These are phyloP conservation scores for Hephaestus fuliginosus DNA, from an alignment of 2,797 vertebrate genomes.

Conservation along the genomic window DNA sequence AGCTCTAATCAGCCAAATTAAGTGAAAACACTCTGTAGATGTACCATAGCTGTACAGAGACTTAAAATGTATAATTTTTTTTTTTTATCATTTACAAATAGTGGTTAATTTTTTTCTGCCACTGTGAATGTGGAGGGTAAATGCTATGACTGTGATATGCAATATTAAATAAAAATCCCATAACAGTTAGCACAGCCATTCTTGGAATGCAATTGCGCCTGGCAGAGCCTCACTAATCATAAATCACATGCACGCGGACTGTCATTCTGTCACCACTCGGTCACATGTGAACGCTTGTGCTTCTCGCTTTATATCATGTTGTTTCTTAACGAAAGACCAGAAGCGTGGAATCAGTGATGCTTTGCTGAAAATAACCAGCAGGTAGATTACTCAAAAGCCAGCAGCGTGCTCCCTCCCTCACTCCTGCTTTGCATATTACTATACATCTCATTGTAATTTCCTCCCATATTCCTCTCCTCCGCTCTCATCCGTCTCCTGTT, in stretches of 20 bases:
- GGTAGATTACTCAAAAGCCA: conserved; percentile 59
- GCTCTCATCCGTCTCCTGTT: conserved; percentile 36
- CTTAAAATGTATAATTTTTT: no score
- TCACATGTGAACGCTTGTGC: conserved; percentile 77
- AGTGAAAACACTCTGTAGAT: no score
- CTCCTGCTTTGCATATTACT: conserved; percentile 43
- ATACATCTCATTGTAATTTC: conserved; percentile 44
- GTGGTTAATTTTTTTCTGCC: background rate
- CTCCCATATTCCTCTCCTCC: conserved; percentile 13
- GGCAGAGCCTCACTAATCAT: conserved; percentile 5
- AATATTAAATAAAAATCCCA: conserved; percentile 20
- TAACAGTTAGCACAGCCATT: background rate
- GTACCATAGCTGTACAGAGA: no score
- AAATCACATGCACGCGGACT: conserved; percentile 25
- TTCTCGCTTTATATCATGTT: conserved; percentile 62
- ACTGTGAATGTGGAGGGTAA: conserved; percentile 12
- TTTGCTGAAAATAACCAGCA: conserved; percentile 80
- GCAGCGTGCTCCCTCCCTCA: conserved; percentile 10
- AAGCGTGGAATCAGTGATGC: conserved; percentile 84
- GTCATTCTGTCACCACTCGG: conserved; percentile 80
- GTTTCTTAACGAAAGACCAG: conserved; percentile 73
- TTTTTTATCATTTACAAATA: background rate
- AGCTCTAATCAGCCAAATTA: no score
- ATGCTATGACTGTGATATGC: conserved; percentile 8
- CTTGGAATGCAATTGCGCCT: conserved; percentile 3